Base-by-base conservation (phyloP, 2,113 vertebrate species). In the Strix uralensis region DNA sequence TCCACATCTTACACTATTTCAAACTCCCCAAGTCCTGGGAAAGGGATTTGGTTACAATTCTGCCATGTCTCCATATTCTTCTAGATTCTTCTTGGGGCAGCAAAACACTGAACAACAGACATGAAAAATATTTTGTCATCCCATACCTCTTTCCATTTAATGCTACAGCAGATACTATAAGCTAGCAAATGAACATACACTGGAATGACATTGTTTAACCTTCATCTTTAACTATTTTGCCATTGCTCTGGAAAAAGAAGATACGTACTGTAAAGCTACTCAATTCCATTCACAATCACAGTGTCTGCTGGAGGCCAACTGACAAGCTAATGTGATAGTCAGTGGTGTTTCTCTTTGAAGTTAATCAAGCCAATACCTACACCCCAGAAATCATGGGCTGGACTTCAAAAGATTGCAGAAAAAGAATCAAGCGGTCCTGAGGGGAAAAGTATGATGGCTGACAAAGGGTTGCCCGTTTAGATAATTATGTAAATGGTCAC, bases 401-500 rank as follows among this genome's bases (percentile, higher is more conserved):
- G 38, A 96, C 92, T 95, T 94, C 86, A 91, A 94, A 96, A 95
- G 92, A 85, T 2, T 32, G 16, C 14, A 88, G n/a, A 69, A 73
- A 62, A 81, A 78, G 29, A 36, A 62, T 23, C 65, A 81, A 73
- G 91, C 81, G 61, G 51, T 36, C 96, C 95, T 22, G 65, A 92
- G 89, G 97, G 89, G 17, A 38, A 77, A 96, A 22, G 52, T 81
- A 72, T 73, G 95, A 95, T 66, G 57, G 83, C 98, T 84, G 93
- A 98, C 96, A 96, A 96, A 93, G 87, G 73, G 44, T 55, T 94
- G 51, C 85, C 61, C 13, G 22, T 90, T 96, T 74, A 86, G 81
- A 93, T 94, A 94, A 96, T 90, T 97, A 97, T 96, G 97, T 81
- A 96, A 96, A 97, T 96, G 66, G 63, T 69, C 83, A 95, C 69